Conservation (phyloP, 2,797 vertebrate species). For the Perodicticus potto region DNA sequence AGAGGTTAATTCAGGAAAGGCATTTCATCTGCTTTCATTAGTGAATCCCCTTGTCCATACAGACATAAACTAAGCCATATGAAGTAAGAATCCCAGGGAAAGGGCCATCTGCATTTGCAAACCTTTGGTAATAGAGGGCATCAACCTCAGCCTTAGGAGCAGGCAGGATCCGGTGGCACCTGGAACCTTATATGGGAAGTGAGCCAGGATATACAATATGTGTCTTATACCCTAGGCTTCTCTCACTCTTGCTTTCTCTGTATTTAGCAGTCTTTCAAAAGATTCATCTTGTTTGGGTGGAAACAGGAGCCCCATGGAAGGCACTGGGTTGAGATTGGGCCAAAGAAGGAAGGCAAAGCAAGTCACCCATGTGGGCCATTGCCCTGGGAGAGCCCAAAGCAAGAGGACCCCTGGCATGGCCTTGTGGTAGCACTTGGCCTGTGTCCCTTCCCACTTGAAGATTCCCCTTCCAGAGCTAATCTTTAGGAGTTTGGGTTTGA, state of each 20-base stretch:
- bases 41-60: rapidly evolving
- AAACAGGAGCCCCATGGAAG: neutral
- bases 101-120: neutral
- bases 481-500: neutral
- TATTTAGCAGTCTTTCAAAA: neutral
- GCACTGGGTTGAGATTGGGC: neutral
- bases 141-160: neutral
- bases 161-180: neutral
- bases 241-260: neutral
- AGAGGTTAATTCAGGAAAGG: neutral
- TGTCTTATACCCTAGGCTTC: neutral
- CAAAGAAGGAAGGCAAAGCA: neutral
- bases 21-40: neutral
- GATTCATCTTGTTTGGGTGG: neutral
- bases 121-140: neutral
- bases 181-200: neutral
- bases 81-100: neutral
- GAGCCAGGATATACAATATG: neutral
- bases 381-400: neutral
- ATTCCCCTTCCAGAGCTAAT: neutral
- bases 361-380: neutral
- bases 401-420: neutral
- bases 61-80: neutral
- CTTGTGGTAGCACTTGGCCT: neutral
- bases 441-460: neutral